These are phyloP conservation scores for Drosophila serrata DNA, from an alignment of 1,140 invertebrate genomes.

Conservation along the genomic window DNA sequence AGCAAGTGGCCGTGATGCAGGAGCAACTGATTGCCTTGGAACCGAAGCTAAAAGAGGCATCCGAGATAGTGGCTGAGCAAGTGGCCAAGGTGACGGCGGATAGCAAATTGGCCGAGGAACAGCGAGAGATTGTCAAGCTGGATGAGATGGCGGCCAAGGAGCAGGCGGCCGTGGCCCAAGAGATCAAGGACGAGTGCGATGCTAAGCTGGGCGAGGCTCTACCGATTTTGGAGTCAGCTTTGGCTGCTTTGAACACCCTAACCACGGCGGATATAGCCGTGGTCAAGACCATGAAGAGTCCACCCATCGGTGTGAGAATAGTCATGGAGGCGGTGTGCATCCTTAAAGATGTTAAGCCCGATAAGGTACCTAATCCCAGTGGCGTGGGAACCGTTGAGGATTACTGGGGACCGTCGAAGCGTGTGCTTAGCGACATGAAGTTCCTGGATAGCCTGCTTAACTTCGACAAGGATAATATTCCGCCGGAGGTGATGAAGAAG, in stretches of 20 bases:
- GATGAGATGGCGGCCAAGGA: slow-evolving; percentile 90
- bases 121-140: slow-evolving; percentile 84
- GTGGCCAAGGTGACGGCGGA: slow-evolving; percentile 89
- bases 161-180: slow-evolving; percentile 91
- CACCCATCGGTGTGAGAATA: slow-evolving; percentile 95
- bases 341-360: slow-evolving; percentile 89
- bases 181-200: slow-evolving; percentile 98
- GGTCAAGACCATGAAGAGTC: slow-evolving; percentile 99
- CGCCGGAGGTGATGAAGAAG: slow-evolving; percentile 92
- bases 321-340: slow-evolving; percentile 99
- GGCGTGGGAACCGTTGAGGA: slow-evolving; percentile 94
- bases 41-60: slow-evolving; percentile 94
- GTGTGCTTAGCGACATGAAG: slow-evolving; percentile 95
- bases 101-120: slow-evolving; percentile 88
- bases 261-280: slow-evolving; percentile 96
- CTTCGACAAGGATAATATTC: slow-evolving; percentile 97
- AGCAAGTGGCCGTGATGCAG: slow-evolving; percentile 94
- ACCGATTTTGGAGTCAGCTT: slow-evolving; percentile 96
- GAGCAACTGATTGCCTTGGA: slow-evolving; percentile 93
- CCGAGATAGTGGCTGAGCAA: slow-evolving; percentile 87
- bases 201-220: slow-evolving; percentile 96
- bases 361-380: slow-evolving; percentile 88
- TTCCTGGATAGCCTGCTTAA: slow-evolving; percentile 94
- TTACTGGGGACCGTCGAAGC: slow-evolving; percentile 97
- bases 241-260: slow-evolving; percentile 95